These are phyloP conservation scores for Acleris sparsana DNA, from an alignment of 2,888 invertebrate genomes.

Conservation along the genomic window DNA sequence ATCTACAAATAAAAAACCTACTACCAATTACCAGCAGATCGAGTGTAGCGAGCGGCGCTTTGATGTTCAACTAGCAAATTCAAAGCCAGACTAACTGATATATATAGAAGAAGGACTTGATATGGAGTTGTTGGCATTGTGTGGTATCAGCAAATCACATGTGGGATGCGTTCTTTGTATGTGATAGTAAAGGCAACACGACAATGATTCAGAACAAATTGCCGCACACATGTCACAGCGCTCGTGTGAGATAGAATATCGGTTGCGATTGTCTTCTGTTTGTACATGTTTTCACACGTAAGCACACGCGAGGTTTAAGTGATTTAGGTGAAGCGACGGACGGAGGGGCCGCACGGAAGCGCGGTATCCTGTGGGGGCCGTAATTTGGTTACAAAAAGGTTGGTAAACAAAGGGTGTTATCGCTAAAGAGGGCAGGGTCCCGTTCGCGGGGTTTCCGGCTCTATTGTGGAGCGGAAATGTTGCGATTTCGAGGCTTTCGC, in stretches of 20 bases:
- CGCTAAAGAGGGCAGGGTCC: slow-evolving; percentile 8
- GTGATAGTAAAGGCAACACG: too few relatives aligned
- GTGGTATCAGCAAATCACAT: too few relatives aligned
- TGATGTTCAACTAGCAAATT: slow-evolving; percentile 5
- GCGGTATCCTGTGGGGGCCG: slow-evolving; percentile 17
- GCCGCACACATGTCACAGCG: too few relatives aligned
- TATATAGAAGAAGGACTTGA: not conserved
- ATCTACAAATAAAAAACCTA: not conserved
- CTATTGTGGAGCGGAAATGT: slow-evolving; percentile 6
- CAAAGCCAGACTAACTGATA: not conserved
- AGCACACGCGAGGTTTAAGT: too few relatives aligned
- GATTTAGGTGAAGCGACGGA: slow-evolving; percentile 2
- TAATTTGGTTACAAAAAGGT: slow-evolving; percentile 24
- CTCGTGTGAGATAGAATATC: too few relatives aligned
- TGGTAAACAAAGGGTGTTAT: slow-evolving; percentile 33
- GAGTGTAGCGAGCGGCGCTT: slow-evolving; percentile 12
- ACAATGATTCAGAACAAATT: too few relatives aligned
- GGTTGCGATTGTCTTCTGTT: too few relatives aligned
- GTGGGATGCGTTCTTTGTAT: too few relatives aligned
- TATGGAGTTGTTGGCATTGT: too few relatives aligned
- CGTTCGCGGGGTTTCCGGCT: slow-evolving; percentile 11
- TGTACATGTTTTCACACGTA: too few relatives aligned
- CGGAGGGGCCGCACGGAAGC: slow-evolving; percentile 19
- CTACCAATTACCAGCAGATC: slow-evolving; percentile 18
- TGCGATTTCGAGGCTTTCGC: not conserved